Evolutionary conservation across 2,888 invertebrate genomes (phyloP).

Genomic region (Halictus quadricinctus): DNA sequence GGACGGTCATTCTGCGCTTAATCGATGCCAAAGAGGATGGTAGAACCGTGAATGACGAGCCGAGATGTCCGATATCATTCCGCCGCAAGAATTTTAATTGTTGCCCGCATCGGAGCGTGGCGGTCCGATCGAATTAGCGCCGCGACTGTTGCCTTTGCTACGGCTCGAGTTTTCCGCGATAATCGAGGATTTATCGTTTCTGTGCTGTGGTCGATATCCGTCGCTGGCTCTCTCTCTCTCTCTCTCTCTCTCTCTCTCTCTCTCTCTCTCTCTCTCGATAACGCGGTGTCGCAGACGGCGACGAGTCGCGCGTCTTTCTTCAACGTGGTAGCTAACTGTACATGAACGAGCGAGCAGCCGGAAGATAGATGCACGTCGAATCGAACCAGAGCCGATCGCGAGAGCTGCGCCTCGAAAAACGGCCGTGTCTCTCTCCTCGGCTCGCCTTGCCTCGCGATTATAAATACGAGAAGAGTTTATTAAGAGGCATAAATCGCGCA

Average conservation of each 20-base stretch:
- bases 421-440: not conserved
- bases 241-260: no score
- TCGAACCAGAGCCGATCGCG: conserved; percentile 23
- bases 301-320: not conserved
- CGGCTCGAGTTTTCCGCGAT: conserved; percentile 22
- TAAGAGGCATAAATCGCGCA: conserved; percentile 45
- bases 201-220: conserved; percentile 22
- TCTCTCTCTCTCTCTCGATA: not conserved
- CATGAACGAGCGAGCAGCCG: conserved; percentile 32
- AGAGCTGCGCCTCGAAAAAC: not conserved
- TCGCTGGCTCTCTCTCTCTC: not conserved
- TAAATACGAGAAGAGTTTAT: conserved; percentile 43
- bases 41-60: conserved; percentile 58
- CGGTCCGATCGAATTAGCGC: conserved; percentile 40
- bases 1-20: conserved; percentile 60
- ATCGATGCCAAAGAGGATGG: conserved; percentile 59
- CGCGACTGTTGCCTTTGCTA: not conserved
- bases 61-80: conserved; percentile 57
- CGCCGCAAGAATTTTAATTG: conserved; percentile 61
- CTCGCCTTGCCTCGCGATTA: not conserved
- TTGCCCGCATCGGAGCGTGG: conserved; percentile 31
- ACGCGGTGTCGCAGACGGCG: conserved; percentile 2
- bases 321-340: conserved; percentile 39
- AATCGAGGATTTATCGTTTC: conserved; percentile 45
- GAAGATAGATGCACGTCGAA: conserved; percentile 27